These are phyloP conservation scores for Balanococcus diminutus DNA, from an alignment of 2,888 invertebrate genomes.

Conservation along the genomic window DNA sequence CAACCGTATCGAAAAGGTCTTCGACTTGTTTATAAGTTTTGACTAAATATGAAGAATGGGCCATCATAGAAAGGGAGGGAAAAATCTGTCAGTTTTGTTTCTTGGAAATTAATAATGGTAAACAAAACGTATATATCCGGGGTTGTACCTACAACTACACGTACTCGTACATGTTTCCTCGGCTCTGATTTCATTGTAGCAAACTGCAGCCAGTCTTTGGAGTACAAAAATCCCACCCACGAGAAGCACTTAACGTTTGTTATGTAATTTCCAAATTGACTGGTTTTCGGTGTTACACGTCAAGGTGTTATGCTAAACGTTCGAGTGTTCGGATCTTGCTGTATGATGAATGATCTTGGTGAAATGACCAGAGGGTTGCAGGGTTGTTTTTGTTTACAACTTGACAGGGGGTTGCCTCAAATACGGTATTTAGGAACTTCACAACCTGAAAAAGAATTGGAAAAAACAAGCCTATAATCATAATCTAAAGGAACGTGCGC, in stretches of 20 bases:
- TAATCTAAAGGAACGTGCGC: background rate
- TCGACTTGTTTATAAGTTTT: too few species aligned
- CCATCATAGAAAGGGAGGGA: too few species aligned
- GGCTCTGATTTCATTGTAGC: background rate
- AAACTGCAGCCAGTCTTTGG: background rate
- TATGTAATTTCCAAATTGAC: constrained; percentile 37
- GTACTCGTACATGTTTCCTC: background rate
- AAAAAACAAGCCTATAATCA: background rate
- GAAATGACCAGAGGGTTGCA: background rate
- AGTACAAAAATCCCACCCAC: constrained; percentile 30
- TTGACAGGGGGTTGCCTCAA: constrained; percentile 31
- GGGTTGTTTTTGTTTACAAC: constrained; percentile 7
- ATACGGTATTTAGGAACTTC: background rate
- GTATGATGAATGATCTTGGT: constrained; percentile 26
- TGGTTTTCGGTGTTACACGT: constrained; percentile 32
- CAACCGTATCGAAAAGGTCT: too few species aligned
- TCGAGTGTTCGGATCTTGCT: background rate
- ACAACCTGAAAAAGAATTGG: background rate
- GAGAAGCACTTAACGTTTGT: constrained; percentile 33
- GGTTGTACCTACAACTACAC: background rate
- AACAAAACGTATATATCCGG: background rate
- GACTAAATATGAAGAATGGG: too few species aligned
- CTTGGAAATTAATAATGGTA: background rate
- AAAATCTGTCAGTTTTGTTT: background rate
- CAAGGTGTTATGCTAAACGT: constrained; percentile 40